phyloP scores from a whole-genome alignment of 1,140 invertebrate species.

The Drosophila aff. region DNA sequence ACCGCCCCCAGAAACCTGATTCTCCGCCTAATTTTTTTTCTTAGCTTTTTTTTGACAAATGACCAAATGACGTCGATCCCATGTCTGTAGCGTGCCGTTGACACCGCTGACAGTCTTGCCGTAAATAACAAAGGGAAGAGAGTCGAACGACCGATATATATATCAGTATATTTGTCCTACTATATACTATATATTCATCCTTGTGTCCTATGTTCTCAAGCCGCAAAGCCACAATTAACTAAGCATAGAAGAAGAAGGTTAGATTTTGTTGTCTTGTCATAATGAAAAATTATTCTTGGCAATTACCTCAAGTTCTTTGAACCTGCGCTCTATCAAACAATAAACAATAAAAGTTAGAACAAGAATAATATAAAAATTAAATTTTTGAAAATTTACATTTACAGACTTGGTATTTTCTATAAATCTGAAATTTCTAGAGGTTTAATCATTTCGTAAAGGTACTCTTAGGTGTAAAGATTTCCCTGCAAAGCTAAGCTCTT shows the following conservation, averaged over 20 bases:
- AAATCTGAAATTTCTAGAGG: background rate
- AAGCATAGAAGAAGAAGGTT: constrained; percentile 35
- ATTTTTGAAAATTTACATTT: too few species aligned
- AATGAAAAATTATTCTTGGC: constrained; percentile 49
- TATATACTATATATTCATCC: background rate
- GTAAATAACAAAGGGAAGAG: constrained; percentile 54
- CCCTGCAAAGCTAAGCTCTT: background rate
- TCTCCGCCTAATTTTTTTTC: background rate
- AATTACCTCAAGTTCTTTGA: constrained; percentile 45
- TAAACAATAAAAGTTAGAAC: background rate
- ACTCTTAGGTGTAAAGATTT: background rate
- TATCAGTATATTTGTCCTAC: too few species aligned
- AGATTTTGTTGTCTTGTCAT: constrained; percentile 29
- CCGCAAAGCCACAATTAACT: constrained; percentile 31
- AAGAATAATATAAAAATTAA: too few species aligned
- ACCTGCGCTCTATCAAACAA: constrained; percentile 6
- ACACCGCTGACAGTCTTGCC: constrained; percentile 56
- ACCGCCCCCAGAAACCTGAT: constrained; percentile 6
- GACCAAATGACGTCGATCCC: constrained; percentile 57
- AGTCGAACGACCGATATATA: constrained; percentile 31
- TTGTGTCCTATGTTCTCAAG: background rate
- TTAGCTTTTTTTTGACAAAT: constrained; percentile 43
- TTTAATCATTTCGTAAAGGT: too few species aligned
- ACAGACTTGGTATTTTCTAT: background rate
- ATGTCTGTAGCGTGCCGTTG: constrained; percentile 55